Evolutionary conservation across 2,113 vertebrate species (phyloP), one percentile per base, ranked within the genome.

Genomic region (Zapus hudsonius): DNA sequence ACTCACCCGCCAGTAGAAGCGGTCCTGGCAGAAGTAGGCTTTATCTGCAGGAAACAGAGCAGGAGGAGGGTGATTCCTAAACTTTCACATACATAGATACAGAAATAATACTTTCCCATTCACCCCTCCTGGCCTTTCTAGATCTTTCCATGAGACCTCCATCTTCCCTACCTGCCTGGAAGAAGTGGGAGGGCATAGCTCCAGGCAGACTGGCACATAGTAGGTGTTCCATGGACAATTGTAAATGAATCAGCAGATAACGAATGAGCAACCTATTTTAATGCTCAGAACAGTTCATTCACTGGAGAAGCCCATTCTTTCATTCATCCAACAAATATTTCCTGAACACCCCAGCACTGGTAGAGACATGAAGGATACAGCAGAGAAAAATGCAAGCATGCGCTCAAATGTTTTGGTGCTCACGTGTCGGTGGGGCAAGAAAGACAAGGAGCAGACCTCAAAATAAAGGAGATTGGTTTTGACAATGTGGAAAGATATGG

Each of bases 1-100:
- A 83, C 96, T 99, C 98, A 99, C 98, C 1, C 99, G 98, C 99
- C 98, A 99, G 97, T 97, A 99, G 98, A 98, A 99, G 23, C 83
- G 91, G 11, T 98, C 97, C 36, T 98, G 96, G 93, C 98, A 99
- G 97, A 99, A 99, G 96, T 99, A 98, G 52, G 94, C 97, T 97
- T 98, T 96, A 72, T 97, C 99, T 99, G 96, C 16, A 84, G 64
- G 66, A n/a, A 23, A 78, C 2, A 64, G 25, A 22, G 40, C 5
- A 31, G 17, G 10, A 72, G 23, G 67, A 3, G 3, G 27, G 38
- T 79, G 84, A 94, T 17, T 63, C 44, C 72, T 70, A 1, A 40
- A 17, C 25, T 47, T n/a, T 33, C 15, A 19, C 31, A 19, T 5
- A 36, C 52, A 61, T 12, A 33, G 38, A 74, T 38, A 69, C 67